Conservation (phyloP, 1,140 invertebrate genomes). For the Ridgeia piscesae region DNA sequence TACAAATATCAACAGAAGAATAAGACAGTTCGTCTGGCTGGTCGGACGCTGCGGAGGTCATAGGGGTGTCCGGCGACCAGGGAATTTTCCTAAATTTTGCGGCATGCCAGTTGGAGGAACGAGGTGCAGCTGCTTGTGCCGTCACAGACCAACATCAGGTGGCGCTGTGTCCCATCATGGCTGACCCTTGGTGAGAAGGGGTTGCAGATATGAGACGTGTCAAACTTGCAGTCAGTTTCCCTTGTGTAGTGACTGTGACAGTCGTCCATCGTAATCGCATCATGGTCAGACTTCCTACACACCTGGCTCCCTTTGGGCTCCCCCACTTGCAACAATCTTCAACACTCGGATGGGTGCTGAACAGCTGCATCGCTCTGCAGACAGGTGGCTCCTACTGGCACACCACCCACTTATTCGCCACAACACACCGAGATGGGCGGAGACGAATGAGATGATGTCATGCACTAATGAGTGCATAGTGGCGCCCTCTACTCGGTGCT, state of each 20-base stretch:
- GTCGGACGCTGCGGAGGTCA: not conserved
- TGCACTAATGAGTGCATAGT: not conserved
- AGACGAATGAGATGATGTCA: not conserved
- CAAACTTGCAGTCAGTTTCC: not conserved
- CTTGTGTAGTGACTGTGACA: too few species aligned
- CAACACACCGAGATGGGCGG: not conserved
- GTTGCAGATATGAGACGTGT: not conserved
- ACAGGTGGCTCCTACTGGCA: not conserved
- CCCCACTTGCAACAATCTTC: not conserved
- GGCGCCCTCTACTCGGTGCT: conserved; percentile 4
- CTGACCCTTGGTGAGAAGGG: not conserved
- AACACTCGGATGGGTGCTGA: not conserved
- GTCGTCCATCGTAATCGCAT: not conserved
- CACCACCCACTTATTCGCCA: not conserved
- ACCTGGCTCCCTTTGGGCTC: too few species aligned
- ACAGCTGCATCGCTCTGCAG: not conserved
- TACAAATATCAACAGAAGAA: not conserved
- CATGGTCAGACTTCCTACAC: not conserved
- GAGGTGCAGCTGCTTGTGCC: too few species aligned
- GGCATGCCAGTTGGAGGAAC: too few species aligned
- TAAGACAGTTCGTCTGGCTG: not conserved
- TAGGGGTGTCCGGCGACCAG: not conserved
- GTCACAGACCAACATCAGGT: too few species aligned
- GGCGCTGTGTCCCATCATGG: too few species aligned
- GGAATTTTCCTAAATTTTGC: not conserved